Evolutionary conservation across 30 jellyfish, hydroid and myxozoan species (phyloP), one percentile per base, ranked within the genome.

Genomic region (Pelagia noctiluca): DNA sequence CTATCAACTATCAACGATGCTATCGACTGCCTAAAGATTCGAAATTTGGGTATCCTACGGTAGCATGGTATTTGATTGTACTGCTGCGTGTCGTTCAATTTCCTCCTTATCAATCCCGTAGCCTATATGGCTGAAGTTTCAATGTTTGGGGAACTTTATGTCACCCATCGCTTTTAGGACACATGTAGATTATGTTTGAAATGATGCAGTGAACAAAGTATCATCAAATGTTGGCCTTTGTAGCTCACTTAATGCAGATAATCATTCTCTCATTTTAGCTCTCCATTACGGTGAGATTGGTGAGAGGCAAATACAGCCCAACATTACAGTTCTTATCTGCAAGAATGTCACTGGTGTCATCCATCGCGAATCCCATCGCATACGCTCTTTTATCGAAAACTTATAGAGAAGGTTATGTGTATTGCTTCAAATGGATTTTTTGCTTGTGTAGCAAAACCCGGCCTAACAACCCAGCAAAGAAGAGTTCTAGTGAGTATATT

Each of bases 261-360:
- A 16, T 12, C 13, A 28, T 5, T 29, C n/a, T 0, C 11, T 67
- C 10, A 0, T 37, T 85, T 37, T 84, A 86, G 96, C 18, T 86
- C 3, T 74, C 96, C 3, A 86, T 86, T 13, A 86, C 96, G 11
- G 77, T 74, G 16, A 33, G 52, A 19, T 66, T 74, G 30, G 30
- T 33, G 7, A 86, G 82, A 24, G 82, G 83, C 62, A 64, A 64
- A 28, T 32, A 75, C 74, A 52, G 84, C 33, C 75, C 60, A 12
- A 53, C 25, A 19, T 63, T 75, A 25, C 90, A 86, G 25, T 60
- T 86, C 29, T 47, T 86, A 1, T 75, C 96, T 19, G 96, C 96
- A 24, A 49, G 96, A 26, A 86, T 86, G 96, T 74, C 96, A 19
- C 84, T 86, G 46, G 50, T 77, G 12, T 72, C 86, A 19, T 86